phyloP scores from a whole-genome alignment of 1,140 invertebrate species.

The Armadillidium nasatum region DNA sequence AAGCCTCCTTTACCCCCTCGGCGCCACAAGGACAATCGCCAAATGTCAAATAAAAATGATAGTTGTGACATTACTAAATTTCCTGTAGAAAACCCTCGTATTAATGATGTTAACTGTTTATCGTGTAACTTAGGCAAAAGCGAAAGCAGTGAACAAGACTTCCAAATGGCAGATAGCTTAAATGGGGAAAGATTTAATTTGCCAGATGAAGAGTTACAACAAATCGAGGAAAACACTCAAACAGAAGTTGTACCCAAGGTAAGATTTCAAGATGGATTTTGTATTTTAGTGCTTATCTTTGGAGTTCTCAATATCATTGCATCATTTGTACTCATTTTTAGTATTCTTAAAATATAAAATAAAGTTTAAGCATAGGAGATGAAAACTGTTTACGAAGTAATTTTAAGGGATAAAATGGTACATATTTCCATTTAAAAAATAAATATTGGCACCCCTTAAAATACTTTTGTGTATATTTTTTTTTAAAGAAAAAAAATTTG shows the following conservation, averaged over 20 bases:
- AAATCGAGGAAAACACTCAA: no score
- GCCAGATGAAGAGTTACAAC: no score
- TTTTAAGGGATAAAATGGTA: no score
- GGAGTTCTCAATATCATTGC: not conserved
- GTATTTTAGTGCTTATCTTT: not conserved
- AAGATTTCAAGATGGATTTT: not conserved
- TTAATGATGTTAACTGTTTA: not conserved
- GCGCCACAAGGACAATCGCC: not conserved
- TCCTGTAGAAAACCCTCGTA: not conserved
- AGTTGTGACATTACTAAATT: not conserved
- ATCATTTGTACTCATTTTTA: not conserved
- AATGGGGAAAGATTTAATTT: no score
- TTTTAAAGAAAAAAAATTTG: no score
- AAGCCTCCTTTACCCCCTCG: not conserved
- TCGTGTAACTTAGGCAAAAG: not conserved
- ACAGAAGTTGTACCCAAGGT: not conserved
- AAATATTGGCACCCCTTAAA: no score
- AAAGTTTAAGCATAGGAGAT: no score
- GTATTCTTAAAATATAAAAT: no score
- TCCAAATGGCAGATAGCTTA: no score
- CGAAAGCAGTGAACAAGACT: not conserved
- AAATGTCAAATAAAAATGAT: not conserved
- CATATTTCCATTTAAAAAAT: no score
- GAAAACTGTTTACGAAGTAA: no score
- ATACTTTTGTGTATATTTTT: no score